Evolutionary conservation across 2,797 vertebrate species (phyloP).

Genomic region (Valencia hispanica): DNA sequence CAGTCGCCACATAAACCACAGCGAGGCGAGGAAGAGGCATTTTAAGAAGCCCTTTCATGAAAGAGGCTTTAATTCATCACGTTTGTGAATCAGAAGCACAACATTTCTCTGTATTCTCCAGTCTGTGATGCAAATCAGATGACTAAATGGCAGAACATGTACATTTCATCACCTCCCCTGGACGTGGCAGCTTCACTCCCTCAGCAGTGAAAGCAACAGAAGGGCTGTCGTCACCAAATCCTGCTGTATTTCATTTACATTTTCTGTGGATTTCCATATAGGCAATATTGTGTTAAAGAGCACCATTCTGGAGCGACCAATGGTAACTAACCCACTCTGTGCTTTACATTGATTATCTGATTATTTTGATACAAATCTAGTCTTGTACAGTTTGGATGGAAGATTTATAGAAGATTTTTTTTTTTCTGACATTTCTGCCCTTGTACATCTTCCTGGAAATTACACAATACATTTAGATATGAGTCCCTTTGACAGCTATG

Average conservation of each 20-base stretch:
- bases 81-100: not conserved
- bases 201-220: constrained; percentile 4
- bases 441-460: constrained; percentile 8
- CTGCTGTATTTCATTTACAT: constrained; percentile 2
- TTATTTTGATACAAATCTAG: not conserved
- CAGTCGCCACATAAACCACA: not conserved
- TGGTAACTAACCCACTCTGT: not conserved
- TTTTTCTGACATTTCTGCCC: constrained; percentile 1
- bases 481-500: constrained; percentile 8
- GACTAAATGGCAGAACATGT: constrained; percentile 14
- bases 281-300: not conserved
- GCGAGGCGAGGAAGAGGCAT: not conserved
- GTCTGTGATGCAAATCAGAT: not conserved
- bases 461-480: not conserved
- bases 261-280: constrained; percentile 2
- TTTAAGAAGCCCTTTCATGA: not conserved
- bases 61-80: not conserved
- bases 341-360: not conserved
- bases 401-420: not conserved
- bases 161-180: constrained; percentile 24
- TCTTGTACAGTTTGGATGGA: not conserved
- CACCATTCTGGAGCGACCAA: not conserved
- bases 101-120: constrained; percentile 17
- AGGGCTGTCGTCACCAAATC: constrained; percentile 8
- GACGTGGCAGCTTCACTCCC: not conserved